Evolutionary conservation across 2,888 invertebrate genomes (phyloP).

Genomic region (Dysmachus trigonus): DNA sequence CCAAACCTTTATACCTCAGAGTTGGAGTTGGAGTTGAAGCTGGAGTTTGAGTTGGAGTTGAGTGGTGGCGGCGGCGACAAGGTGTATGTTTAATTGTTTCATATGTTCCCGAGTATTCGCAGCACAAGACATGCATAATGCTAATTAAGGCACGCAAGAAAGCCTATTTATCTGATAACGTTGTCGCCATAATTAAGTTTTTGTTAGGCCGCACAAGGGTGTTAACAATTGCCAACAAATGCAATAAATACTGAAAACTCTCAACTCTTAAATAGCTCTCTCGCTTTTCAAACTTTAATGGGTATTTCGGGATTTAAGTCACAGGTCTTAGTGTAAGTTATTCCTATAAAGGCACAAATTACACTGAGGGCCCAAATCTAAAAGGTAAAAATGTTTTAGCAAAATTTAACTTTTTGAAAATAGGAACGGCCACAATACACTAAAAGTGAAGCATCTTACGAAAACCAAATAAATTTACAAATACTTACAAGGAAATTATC

Average conservation of each 20-base stretch:
- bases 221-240: background rate
- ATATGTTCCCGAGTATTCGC: background rate
- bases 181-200: background rate
- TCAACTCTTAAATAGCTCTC: background rate
- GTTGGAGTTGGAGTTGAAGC: too few relatives aligned
- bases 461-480: too few relatives aligned
- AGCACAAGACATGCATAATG: background rate
- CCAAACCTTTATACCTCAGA: background rate
- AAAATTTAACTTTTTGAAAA: too few relatives aligned
- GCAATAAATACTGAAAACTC: background rate
- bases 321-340: too few relatives aligned
- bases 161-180: background rate
- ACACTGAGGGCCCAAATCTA: too few relatives aligned
- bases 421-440: too few relatives aligned
- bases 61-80: background rate
- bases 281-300: background rate
- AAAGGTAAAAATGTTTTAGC: too few relatives aligned
- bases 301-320: background rate
- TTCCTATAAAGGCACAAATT: too few relatives aligned
- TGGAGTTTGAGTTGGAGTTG: background rate
- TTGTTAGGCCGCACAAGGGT: background rate
- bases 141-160: constrained; percentile 11
- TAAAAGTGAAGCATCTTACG: too few relatives aligned
- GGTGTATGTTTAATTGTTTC: background rate
- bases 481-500: too few relatives aligned